Evolutionary conservation across 2,797 vertebrate genomes (phyloP), one percentile per base, ranked within the genome.

Genomic region (Discoglossus pictus): DNA sequence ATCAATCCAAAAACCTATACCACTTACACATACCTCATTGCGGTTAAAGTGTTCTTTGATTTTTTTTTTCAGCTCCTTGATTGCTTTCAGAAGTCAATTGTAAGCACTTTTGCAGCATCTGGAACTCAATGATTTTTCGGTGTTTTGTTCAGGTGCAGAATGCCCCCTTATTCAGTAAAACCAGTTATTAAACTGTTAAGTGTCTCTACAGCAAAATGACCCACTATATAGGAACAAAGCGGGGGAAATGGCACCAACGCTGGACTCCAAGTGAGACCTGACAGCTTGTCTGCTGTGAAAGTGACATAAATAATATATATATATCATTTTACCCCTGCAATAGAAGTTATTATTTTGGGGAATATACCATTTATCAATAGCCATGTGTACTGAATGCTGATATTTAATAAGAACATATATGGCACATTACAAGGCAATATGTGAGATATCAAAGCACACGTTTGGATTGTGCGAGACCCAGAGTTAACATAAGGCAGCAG

Each of bases 11-110:
- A 80, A 77, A 77, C 62, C 73, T 63, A 59, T 15, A 69, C 73
- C 59, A 73, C 77, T 71, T 74, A 67, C 47, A 58, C 76, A 73
- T 73, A 59, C 60, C 36, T 68, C 73, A 73, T 74, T 76, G 72
- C 66, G 74, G 76, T 68, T 74, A 68, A 78, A 64, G 27, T 1
- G 2, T 6, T 52, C 67, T 66, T 76, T 75, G 68, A 75, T 75
- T 76, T 68, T 52, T 53, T 72, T 48, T 31, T 52, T 46, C 73
- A 67, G 56, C 40, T 20, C 52, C 54, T 68, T 58, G 56, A 56
- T 16, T 1, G 9, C 12, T 38, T 79, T 74, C 72, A 75, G 59
- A 73, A 72, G 73, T 42, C 76, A 73, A 69, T 61, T 44, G 42
- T 36, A 61, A 72, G 63, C 53, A 72, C 61, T 63, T 76, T 7